Evolutionary conservation across 2,113 vertebrate genomes (phyloP).

Genomic region (Chaetodon trifascialis): DNA sequence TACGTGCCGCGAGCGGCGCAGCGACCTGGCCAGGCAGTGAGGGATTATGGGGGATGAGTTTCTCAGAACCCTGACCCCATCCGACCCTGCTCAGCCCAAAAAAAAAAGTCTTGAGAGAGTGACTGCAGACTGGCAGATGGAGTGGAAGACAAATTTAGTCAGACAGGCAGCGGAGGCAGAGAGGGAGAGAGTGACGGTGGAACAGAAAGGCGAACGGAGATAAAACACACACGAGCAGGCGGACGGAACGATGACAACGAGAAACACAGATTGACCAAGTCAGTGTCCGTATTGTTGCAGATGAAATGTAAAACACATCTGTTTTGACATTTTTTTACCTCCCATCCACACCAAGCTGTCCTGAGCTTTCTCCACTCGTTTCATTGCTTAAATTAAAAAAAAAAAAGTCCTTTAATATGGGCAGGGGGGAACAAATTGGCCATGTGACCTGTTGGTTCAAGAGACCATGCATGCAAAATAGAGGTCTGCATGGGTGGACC

Average conservation of each 20-base stretch:
- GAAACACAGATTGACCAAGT: neutral
- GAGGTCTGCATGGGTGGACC: too few species aligned
- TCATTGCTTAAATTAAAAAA: neutral
- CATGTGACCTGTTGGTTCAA: neutral
- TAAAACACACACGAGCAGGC: neutral
- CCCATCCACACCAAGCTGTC: neutral
- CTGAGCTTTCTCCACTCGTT: neutral
- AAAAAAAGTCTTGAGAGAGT: conserved; percentile 36
- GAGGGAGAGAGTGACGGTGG: conserved; percentile 1
- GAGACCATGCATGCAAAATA: neutral
- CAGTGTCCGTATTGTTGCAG: neutral
- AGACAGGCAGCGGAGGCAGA: conserved; percentile 31
- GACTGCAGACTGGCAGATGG: conserved; percentile 45
- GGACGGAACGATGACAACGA: neutral
- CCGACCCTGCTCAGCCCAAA: conserved; percentile 69
- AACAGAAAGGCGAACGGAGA: neutral
- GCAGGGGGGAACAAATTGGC: neutral
- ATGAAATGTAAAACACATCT: neutral
- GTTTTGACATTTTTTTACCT: neutral
- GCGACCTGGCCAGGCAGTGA: conserved; percentile 48
- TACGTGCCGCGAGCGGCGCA: conserved; percentile 43
- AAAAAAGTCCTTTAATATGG: too few species aligned
- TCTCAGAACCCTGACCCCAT: conserved; percentile 78
- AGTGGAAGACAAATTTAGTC: conserved; percentile 17
- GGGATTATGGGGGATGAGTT: conserved; percentile 65